Conservation (phyloP, 2,797 vertebrate species). For the Eutrigla gurnardus region DNA sequence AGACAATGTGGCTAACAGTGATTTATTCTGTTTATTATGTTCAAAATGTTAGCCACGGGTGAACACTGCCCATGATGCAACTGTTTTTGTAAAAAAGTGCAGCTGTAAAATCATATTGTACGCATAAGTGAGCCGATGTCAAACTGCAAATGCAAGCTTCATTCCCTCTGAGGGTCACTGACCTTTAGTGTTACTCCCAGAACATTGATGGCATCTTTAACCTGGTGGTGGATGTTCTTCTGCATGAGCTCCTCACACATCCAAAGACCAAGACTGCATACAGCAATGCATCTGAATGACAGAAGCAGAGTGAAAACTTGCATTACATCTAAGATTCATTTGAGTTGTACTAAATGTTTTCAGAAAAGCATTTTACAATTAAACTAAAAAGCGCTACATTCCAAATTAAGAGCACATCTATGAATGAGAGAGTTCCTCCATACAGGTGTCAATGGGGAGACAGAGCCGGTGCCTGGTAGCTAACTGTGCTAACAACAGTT, state of each 20-base stretch:
- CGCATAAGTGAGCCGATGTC: not conserved
- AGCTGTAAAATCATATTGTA: not conserved
- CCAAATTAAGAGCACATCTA: not conserved
- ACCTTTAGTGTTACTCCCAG: constrained; percentile 99
- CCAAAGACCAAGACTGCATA: constrained; percentile 96
- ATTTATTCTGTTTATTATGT: constrained; percentile 12
- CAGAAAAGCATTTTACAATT: not conserved
- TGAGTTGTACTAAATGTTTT: not conserved
- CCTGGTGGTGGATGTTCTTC: constrained; percentile 88
- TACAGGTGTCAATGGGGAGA: not conserved
- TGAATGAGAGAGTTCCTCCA: not conserved
- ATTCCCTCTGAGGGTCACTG: constrained; percentile 30
- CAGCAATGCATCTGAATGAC: constrained; percentile 88
- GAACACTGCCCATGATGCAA: not conserved
- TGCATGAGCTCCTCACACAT: constrained; percentile 95
- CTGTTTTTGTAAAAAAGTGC: not conserved
- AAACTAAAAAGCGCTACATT: not conserved
- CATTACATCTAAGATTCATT: not conserved
- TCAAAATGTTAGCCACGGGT: not conserved
- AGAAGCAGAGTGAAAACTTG: not conserved
- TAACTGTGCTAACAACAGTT: not conserved
- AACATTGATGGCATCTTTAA: constrained; percentile 95
- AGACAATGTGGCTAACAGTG: not conserved
- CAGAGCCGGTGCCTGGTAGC: not conserved
- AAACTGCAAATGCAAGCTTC: not conserved